A percentile compares a stretch with the other conserved stretches of the same genome.
Evolutionary conservation across 2,113 vertebrate genomes (phyloP).

Genomic region (Sigmodon hispidus): DNA sequence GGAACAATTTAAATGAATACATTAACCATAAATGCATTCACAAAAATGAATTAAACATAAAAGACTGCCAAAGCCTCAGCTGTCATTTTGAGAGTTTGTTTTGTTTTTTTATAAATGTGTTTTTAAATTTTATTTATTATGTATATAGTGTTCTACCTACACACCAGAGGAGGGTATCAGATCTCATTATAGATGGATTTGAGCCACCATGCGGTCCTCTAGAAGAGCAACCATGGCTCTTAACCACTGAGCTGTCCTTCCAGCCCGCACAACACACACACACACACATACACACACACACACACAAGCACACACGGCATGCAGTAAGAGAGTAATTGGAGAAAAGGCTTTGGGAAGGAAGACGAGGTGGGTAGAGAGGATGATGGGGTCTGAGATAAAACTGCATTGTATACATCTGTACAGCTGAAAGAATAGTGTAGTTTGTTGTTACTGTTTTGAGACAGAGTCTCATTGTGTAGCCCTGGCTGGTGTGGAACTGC

Average conservation of each 20-base stretch:
- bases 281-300: background rate
- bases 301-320: background rate
- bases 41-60: constrained; percentile 31
- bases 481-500: background rate
- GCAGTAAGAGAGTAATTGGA: background rate
- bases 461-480: background rate
- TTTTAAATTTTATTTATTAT: too few relatives aligned
- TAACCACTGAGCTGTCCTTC: background rate
- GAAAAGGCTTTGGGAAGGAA: background rate
- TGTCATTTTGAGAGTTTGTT: constrained; percentile 49
- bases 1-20: background rate
- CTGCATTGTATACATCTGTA: background rate
- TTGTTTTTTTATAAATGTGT: too few relatives aligned
- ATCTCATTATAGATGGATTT: too few relatives aligned
- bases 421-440: too few relatives aligned
- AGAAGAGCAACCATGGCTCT: background rate
- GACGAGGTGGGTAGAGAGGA: background rate
- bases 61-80: background rate
- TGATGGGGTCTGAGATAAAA: background rate
- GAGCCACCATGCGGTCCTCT: too few relatives aligned
- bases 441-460: background rate
- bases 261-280: background rate
- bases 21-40: constrained; percentile 42
- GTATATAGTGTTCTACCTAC: too few relatives aligned
- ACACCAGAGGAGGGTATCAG: too few relatives aligned